These are phyloP conservation scores for Ramazzottius varieornatus DNA, from an alignment of 2,888 invertebrate species.

Conservation along the genomic window DNA sequence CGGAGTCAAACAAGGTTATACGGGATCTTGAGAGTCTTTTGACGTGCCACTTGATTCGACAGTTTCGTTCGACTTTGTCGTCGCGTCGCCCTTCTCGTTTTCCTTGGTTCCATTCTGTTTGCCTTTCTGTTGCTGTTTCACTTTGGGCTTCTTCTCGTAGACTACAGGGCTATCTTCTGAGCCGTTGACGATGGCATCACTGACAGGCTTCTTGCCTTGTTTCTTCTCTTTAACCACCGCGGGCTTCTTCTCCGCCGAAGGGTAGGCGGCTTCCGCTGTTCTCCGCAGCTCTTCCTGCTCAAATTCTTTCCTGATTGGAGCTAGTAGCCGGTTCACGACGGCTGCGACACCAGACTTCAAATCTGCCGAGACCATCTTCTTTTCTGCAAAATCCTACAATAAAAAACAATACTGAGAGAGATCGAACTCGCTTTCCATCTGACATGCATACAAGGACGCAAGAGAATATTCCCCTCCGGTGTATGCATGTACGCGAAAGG, in stretches of 20 bases:
- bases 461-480: background rate
- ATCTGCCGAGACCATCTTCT: conserved; percentile 60
- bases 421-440: too few relatives aligned
- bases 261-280: conserved; percentile 56
- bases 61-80: too few relatives aligned
- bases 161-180: background rate
- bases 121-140: background rate
- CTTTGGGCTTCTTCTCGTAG: background rate
- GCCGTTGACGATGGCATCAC: background rate
- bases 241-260: conserved; percentile 27
- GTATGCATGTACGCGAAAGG: too few relatives aligned
- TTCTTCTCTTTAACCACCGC: background rate
- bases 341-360: conserved; percentile 56
- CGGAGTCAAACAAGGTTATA: too few relatives aligned
- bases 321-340: conserved; percentile 57
- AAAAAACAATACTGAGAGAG: background rate
- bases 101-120: too few relatives aligned
- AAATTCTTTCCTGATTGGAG: conserved; percentile 63
- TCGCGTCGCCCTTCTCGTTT: too few relatives aligned
- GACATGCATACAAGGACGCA: background rate
- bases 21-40: too few relatives aligned
- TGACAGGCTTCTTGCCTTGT: background rate
- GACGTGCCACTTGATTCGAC: too few relatives aligned
- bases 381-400: conserved; percentile 20
- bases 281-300: conserved; percentile 48